Base-by-base conservation (phyloP, 2,888 invertebrate species). In the Oligia strigilis region DNA sequence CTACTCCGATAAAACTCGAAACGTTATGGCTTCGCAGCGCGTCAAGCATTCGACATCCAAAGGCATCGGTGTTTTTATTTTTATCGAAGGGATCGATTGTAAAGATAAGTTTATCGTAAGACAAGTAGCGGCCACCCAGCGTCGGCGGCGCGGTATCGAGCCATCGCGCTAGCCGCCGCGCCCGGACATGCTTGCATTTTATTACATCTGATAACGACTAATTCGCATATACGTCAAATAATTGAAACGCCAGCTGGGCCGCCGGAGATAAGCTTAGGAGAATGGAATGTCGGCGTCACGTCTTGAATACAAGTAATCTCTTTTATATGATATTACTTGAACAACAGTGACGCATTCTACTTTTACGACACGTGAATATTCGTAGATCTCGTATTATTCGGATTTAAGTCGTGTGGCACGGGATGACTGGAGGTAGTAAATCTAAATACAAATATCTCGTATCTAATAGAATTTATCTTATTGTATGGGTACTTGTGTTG, bases 121-220 rank as follows among this genome's bases (percentile, higher is more conserved):
- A 97, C 97, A 94, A 96, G 97, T 96, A 97, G 97, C 96, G 97
- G 94, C 97, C 97, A 97, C 97, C 96, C 94, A 94, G 93, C 90
- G 90, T 89, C 88, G 86, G 71, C 84, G 89, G 83, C 88, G 82
- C 88, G 89, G 87, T 90, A 90, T 90, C 91, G 89, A 87, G 85
- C 86, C 91, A 90, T 88, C 92, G 90, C 88, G 90, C 91, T 91
- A 89, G 90, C 87, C 89, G 80, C 87, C 89, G 89, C 89, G 89
- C 90, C 92, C 92, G 92, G 92, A 91, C 93, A 91, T 91, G 90
- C 93, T 92, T 92, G 95, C 95, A 95, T 96, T 96, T 96, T 96
- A 96, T 96, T 95, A 95, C 95, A 96, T 95, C 96, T 93, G 96
- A 96, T 96, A 96, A 92, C 91, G 89, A 86, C 92, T 95, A 93